Conservation (phyloP, 92 coral and sea anemone species). For the Galaxea fascicularis region DNA sequence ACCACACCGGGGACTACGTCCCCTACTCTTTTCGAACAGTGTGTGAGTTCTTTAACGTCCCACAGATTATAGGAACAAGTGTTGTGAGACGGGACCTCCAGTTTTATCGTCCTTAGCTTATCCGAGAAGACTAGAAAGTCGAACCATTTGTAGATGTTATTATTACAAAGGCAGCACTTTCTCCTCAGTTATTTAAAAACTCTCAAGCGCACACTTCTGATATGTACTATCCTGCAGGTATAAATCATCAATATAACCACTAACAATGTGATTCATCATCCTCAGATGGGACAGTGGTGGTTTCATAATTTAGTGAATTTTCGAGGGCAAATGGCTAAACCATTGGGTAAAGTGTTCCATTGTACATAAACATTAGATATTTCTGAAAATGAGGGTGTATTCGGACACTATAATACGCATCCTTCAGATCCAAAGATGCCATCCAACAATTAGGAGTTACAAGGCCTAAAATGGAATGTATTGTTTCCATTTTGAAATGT, state of each 20-base stretch:
- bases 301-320: constrained; percentile 69
- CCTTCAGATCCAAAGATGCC: constrained; percentile 70
- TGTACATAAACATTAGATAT: constrained; percentile 2
- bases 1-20: no score
- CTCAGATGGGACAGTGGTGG: constrained; percentile 52
- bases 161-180: no score
- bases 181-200: no score
- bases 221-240: constrained; percentile 38
- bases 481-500: constrained; percentile 67
- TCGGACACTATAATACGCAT: constrained; percentile 65
- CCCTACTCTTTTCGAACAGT: no score
- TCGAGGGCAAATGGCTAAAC: constrained; percentile 61
- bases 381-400: constrained; percentile 46
- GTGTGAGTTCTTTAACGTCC: no score
- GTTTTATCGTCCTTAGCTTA: no score
- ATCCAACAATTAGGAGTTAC: constrained; percentile 49
- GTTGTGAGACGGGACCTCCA: no score
- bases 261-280: constrained; percentile 31
- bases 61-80: no score
- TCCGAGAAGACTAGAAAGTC: no score
- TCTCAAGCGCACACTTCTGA: constrained; percentile 14
- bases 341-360: constrained; percentile 54
- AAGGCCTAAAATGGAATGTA: constrained; percentile 43
- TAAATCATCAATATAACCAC: constrained; percentile 51
- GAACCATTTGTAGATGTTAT: no score